Evolutionary conservation across 2,888 invertebrate species (phyloP).

Genomic region (Acronicta alni): DNA sequence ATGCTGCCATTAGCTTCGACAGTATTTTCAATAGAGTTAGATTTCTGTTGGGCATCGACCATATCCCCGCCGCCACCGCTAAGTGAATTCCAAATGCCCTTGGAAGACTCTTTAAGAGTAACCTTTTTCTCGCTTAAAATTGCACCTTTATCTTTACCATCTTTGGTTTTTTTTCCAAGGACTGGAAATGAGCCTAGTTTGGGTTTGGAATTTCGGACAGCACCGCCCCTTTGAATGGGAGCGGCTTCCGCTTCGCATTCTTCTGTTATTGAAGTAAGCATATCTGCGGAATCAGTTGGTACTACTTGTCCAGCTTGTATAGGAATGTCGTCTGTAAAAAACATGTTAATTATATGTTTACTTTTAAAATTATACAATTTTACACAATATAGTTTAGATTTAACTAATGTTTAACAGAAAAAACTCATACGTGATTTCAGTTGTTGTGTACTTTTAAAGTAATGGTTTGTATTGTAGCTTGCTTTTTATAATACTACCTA

Average conservation of each 20-base stretch:
- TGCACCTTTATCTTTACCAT: constrained; percentile 83
- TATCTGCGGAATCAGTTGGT: constrained; percentile 87
- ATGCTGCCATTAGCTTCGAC: constrained; percentile 80
- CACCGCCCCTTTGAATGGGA: constrained; percentile 86
- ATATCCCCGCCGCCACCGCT: constrained; percentile 85
- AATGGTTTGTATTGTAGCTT: constrained; percentile 37
- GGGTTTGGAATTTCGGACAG: constrained; percentile 88
- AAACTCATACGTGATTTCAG: constrained; percentile 4
- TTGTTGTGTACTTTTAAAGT: constrained; percentile 20
- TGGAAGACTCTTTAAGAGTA: constrained; percentile 82
- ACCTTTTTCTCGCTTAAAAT: constrained; percentile 80
- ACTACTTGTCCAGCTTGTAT: constrained; percentile 93
- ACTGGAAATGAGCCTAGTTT: constrained; percentile 90
- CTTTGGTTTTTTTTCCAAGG: constrained; percentile 91
- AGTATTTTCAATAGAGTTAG: constrained; percentile 70
- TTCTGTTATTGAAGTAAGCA: constrained; percentile 92
- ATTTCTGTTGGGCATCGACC: constrained; percentile 84
- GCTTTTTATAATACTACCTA: constrained; percentile 16
- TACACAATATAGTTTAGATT: neutral
- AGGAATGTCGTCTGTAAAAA: constrained; percentile 94
- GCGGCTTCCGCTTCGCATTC: constrained; percentile 89
- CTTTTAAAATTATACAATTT: constrained; percentile 6
- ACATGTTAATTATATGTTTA: constrained; percentile 15
- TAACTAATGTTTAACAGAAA: constrained; percentile 3
- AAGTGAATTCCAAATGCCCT: constrained; percentile 84